A percentile compares a stretch with the other conserved stretches of the same genome.
phyloP scores from a whole-genome alignment of 2,888 invertebrate species.

The Hypolimnas misippus region DNA sequence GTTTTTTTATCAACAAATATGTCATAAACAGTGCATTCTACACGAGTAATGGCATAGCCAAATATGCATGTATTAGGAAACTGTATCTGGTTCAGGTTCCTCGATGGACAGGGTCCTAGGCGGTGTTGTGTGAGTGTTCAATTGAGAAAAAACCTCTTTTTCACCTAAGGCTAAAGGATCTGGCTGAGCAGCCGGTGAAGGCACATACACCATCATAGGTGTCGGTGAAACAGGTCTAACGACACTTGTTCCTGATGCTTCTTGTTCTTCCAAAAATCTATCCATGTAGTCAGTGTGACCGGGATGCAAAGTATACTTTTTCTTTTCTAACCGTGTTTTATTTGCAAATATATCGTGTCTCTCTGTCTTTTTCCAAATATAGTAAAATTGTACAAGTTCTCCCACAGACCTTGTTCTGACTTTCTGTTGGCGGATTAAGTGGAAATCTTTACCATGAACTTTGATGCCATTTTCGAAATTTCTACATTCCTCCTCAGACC shows the following conservation, averaged over 20 bases:
- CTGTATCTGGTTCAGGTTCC: conserved; percentile 72
- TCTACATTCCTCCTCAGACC: conserved; percentile 98
- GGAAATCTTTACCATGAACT: conserved; percentile 97
- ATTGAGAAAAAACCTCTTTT: conserved; percentile 79
- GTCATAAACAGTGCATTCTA: conserved; percentile 66
- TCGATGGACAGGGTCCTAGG: conserved; percentile 70
- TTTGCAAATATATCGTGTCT: conserved; percentile 96
- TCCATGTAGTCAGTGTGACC: conserved; percentile 98
- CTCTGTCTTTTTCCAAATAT: conserved; percentile 99
- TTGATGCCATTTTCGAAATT: conserved; percentile 98
- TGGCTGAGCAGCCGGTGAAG: conserved; percentile 68
- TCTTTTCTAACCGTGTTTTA: conserved; percentile 94
- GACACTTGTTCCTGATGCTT: conserved; percentile 87
- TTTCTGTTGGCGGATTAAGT: conserved; percentile 96
- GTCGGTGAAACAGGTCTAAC: conserved; percentile 83
- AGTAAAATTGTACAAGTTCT: conserved; percentile 98
- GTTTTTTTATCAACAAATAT: conserved; percentile 37
- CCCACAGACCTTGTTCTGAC: conserved; percentile 97
- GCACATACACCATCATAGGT: conserved; percentile 84
- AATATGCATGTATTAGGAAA: conserved; percentile 71
- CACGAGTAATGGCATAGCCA: conserved; percentile 56
- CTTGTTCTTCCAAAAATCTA: conserved; percentile 94
- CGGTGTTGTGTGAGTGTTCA: conserved; percentile 69
- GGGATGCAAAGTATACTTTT: conserved; percentile 95
- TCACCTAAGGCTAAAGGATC: conserved; percentile 78